Percentiles rank a stretch among this genome's conserved stretches.
Evolutionary conservation across 2,113 vertebrate species (phyloP).

Genomic region (Chroicocephalus ridibundus): DNA sequence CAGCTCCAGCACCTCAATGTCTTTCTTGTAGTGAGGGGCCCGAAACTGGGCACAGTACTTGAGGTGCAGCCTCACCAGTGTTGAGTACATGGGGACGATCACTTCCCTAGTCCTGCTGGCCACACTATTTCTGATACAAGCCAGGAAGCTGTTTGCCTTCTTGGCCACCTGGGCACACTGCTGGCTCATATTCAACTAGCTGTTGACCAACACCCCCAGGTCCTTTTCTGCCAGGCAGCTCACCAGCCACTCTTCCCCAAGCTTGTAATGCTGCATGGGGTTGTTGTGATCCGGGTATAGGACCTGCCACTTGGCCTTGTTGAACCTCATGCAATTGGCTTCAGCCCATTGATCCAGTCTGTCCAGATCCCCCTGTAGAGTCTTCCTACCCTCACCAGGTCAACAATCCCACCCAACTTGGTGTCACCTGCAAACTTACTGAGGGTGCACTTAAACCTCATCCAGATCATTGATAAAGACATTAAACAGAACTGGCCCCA

Average conservation of each 20-base stretch:
- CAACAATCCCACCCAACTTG: not conserved
- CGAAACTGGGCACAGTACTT: not conserved
- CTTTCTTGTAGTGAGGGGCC: not conserved
- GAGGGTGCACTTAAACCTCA: not conserved
- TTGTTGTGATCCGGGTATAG: too few relatives aligned
- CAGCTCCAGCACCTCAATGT: not conserved
- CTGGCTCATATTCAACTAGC: not conserved
- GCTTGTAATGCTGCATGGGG: not conserved
- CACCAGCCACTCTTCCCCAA: not conserved
- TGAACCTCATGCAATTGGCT: not conserved
- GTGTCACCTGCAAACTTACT: not conserved
- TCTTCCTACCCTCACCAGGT: not conserved
- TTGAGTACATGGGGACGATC: not conserved
- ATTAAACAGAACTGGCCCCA: not conserved
- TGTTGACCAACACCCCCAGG: not conserved
- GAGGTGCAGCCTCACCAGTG: not conserved
- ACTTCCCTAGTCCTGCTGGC: not conserved
- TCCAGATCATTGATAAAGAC: not conserved
- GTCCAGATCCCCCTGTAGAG: not conserved
- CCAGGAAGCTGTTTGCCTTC: not conserved
- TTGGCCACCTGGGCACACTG: not conserved
- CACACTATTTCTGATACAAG: not conserved
- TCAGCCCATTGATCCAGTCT: not conserved
- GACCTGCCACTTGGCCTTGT: too few relatives aligned
- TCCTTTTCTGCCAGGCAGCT: not conserved